phyloP scores from a whole-genome alignment of 1,140 invertebrate genomes.

The Drosophila nannoptera region DNA sequence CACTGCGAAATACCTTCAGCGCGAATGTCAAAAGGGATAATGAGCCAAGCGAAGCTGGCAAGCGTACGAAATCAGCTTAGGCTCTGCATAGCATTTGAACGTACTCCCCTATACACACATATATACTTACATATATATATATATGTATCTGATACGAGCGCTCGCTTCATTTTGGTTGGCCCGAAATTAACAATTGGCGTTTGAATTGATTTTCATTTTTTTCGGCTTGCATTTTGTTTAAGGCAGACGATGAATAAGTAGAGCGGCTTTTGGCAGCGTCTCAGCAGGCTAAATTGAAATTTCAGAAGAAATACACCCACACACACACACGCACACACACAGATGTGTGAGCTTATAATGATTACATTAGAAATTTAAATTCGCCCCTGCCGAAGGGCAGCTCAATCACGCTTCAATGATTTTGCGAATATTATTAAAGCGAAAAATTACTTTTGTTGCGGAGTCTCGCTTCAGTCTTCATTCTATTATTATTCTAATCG shows the following conservation, averaged over 20 bases:
- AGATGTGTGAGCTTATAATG: slow-evolving; percentile 20
- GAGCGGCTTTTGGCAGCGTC: slow-evolving; percentile 12
- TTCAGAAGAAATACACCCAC: slow-evolving; percentile 14
- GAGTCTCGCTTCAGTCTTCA: too few relatives aligned
- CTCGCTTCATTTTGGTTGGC: slow-evolving; percentile 10
- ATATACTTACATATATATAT: slow-evolving; percentile 11
- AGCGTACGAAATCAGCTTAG: slow-evolving; percentile 62
- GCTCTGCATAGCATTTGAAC: slow-evolving; percentile 69
- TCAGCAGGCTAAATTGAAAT: slow-evolving; percentile 38
- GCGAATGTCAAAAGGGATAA: slow-evolving; percentile 71
- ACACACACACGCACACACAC: not conserved
- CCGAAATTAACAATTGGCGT: slow-evolving; percentile 48
- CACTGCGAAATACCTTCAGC: slow-evolving; percentile 25
- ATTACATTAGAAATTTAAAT: slow-evolving; percentile 34
- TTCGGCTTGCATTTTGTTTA: not conserved
- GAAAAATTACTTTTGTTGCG: not conserved
- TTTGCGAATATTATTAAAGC: slow-evolving; percentile 7
- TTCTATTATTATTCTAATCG: too few relatives aligned
- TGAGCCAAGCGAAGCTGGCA: slow-evolving; percentile 48
- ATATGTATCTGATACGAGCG: slow-evolving; percentile 37
- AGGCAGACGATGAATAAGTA: slow-evolving; percentile 26
- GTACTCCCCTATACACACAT: slow-evolving; percentile 5
- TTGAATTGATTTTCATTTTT: slow-evolving; percentile 23
- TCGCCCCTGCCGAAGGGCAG: not conserved
- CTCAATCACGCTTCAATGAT: slow-evolving; percentile 10